These are phyloP conservation scores for Cyanistes caeruleus DNA, from an alignment of 2,113 vertebrate species.

Conservation along the genomic window DNA sequence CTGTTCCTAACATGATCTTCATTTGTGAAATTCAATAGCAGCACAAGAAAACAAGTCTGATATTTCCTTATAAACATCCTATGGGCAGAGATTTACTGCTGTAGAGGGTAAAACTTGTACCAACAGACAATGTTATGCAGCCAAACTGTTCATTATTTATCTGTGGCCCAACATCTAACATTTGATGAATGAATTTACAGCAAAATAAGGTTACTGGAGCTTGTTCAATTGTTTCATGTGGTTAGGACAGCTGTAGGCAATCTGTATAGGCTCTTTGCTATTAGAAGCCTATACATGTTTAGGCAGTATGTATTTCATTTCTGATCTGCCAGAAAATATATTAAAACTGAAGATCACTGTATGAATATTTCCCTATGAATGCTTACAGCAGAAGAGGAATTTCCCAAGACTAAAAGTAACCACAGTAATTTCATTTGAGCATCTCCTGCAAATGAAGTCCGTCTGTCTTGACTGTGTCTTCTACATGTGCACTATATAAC, in stretches of 20 bases:
- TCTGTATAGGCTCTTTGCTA: slow-evolving; percentile 54
- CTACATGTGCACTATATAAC: neutral
- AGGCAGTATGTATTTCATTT: slow-evolving; percentile 66
- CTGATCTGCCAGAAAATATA: slow-evolving; percentile 67
- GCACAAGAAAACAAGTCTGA: neutral
- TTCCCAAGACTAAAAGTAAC: slow-evolving; percentile 41
- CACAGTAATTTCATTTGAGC: slow-evolving; percentile 25
- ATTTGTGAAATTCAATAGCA: neutral
- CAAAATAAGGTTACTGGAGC: slow-evolving; percentile 60
- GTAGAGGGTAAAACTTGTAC: slow-evolving; percentile 6
- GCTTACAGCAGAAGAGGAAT: slow-evolving; percentile 40
- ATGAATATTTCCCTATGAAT: slow-evolving; percentile 40
- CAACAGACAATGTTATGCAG: neutral
- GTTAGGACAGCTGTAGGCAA: slow-evolving; percentile 75
- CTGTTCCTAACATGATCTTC: neutral
- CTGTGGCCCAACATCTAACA: slow-evolving; percentile 39
- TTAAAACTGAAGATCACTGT: slow-evolving; percentile 53
- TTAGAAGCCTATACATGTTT: slow-evolving; percentile 61
- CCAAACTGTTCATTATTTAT: slow-evolving; percentile 39
- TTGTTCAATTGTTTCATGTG: slow-evolving; percentile 74
- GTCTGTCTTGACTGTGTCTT: neutral
- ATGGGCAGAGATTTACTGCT: neutral
- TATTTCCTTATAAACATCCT: neutral
- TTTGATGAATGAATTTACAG: slow-evolving; percentile 66
- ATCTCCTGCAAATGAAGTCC: neutral